Base-by-base conservation (phyloP, 2,888 invertebrate genomes). In the Scotopteryx bipunctaria region DNA sequence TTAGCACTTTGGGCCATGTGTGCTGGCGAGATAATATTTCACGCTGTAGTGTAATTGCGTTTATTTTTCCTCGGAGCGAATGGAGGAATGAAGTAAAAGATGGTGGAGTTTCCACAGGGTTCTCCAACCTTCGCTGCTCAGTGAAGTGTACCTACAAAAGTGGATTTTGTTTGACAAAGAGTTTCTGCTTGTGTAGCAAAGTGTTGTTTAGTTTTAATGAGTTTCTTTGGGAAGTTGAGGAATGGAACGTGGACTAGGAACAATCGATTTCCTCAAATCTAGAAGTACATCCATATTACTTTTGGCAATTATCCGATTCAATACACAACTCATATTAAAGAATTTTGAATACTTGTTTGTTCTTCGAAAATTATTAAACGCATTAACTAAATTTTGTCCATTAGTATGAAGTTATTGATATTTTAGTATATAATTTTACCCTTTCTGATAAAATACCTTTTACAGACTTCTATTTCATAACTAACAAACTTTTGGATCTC, bases 1-100 rank as follows among this genome's bases (percentile, higher is more conserved):
- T 63, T 49, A 59, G 58, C 57, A 59, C 61, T 63, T 60, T 55
- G 52, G 58, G 59, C 61, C 64, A 64, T 59, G 66, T 66, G 64
- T 57, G 59, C 54, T 49, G 33, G 56, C 50, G 14, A 59, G 61
- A 61, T 64, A 63, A 66, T 63, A 63, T 63, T 60, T 64, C 61
- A 64, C 35, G 9, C 29, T 47, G 55, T 59, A 57, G 42, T 58
- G 56, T 59, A 61, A 64, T 61, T 59, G 61, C 51, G 55, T 52
- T 61, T 64, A 61, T 54, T 55, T 59, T 60, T 55, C n/a, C 56
- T 55, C 21, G 5, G 32, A 45, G 41, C 42, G 41, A 55, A 38
- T 45, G 42, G 33, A n/a, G n/a, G n/a, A n/a, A n/a, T 27, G 27
- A 11, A 52, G 51, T 46, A 48, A 49, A 49, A 31, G 41, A 54